phyloP scores from a whole-genome alignment of 2,888 invertebrate species.

The Agrotis puta region DNA sequence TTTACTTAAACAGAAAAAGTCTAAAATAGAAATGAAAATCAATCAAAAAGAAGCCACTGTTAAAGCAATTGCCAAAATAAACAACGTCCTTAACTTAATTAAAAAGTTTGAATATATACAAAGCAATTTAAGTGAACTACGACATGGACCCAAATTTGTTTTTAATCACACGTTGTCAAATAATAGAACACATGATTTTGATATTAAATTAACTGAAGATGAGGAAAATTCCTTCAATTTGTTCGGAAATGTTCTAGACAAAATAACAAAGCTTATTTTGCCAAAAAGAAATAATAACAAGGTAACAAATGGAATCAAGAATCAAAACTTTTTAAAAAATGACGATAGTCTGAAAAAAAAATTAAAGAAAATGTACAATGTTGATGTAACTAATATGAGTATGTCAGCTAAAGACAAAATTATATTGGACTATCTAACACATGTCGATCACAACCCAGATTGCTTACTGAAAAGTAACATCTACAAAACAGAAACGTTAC shows the following conservation, averaged over 20 bases:
- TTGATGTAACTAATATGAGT: conserved; percentile 71
- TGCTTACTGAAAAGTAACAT: conserved; percentile 73
- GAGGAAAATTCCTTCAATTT: conserved; percentile 73
- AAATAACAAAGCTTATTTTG: conserved; percentile 81
- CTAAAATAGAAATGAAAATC: conserved; percentile 5
- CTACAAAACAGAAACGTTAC: conserved; percentile 51
- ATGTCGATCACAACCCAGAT: conserved; percentile 77
- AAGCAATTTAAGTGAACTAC: conserved; percentile 69
- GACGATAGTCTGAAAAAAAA: conserved; percentile 69
- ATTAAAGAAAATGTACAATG: conserved; percentile 71
- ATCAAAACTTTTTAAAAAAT: conserved; percentile 67
- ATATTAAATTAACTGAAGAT: conserved; percentile 60
- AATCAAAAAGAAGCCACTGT: conserved; percentile 54
- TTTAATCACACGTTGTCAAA: conserved; percentile 11
- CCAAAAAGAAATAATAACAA: conserved; percentile 76
- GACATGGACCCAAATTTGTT: conserved; percentile 54
- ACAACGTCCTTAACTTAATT: conserved; percentile 78
- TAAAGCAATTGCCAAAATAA: conserved; percentile 78
- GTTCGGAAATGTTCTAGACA: conserved; percentile 80
- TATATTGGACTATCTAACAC: conserved; percentile 81
- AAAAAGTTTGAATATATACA: conserved; percentile 80
- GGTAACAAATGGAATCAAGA: conserved; percentile 70
- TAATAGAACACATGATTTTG: background rate
- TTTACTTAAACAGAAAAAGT: background rate
- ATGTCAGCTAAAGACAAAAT: conserved; percentile 83